Conservation (phyloP, 2,113 vertebrate species). For the Clarias magur region DNA sequence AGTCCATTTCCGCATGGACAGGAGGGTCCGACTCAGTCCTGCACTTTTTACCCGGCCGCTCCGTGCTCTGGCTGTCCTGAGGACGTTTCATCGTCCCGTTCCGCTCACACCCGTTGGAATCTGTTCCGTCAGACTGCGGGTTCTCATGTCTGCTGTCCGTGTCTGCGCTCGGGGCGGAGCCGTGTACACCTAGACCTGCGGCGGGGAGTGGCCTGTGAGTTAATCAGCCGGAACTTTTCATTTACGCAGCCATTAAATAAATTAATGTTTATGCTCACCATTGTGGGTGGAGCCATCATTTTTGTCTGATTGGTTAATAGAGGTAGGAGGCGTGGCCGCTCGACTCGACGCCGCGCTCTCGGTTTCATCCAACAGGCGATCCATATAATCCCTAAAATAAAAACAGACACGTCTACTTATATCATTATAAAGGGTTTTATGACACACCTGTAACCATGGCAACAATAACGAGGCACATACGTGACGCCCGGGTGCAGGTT, state of each 20-base stretch:
- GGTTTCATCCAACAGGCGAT: conserved; percentile 92
- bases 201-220: not conserved
- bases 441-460: not conserved
- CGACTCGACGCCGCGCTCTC: conserved; percentile 91
- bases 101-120: conserved; percentile 43
- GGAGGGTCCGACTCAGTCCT: conserved; percentile 36
- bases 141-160: not conserved
- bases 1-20: conserved; percentile 3
- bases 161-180: conserved; percentile 16
- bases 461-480: conserved; percentile 74
- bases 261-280: conserved; percentile 65
- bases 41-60: conserved; percentile 43
- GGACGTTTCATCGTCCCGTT: conserved; percentile 28
- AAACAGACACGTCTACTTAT: conserved; percentile 4
- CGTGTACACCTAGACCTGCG: conserved; percentile 37
- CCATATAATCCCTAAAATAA: conserved; percentile 90
- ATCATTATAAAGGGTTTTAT: not conserved
- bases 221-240: not conserved
- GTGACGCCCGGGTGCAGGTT: conserved; percentile 98
- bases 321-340: conserved; percentile 87
- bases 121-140: not conserved
- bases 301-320: conserved; percentile 86
- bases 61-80: conserved; percentile 22
- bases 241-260: not conserved
- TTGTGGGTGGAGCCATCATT: conserved; percentile 88